These are phyloP conservation scores for Lophura nycthemera DNA, from an alignment of 2,113 vertebrate genomes.

Conservation along the genomic window DNA sequence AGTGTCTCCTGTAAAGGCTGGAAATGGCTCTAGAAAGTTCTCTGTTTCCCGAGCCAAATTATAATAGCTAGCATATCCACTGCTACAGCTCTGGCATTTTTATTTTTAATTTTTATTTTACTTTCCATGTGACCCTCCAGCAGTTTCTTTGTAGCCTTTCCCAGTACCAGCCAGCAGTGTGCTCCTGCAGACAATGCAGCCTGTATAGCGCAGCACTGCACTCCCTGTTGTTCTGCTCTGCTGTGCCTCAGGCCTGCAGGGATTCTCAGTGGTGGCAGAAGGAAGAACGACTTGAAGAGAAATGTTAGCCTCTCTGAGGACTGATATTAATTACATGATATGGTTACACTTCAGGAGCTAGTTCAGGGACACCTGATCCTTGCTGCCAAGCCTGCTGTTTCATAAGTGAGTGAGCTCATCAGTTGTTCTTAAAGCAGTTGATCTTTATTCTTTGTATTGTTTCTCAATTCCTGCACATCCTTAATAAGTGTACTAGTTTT, in stretches of 20 bases:
- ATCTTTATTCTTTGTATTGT: conserved; percentile 18
- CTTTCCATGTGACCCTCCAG: not conserved
- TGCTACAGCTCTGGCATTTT: not conserved
- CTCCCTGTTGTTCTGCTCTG: not conserved
- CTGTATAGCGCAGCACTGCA: not conserved
- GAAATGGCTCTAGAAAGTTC: conserved; percentile 29
- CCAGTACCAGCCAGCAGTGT: not conserved
- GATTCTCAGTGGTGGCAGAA: not conserved
- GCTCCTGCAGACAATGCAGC: not conserved
- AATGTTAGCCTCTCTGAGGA: not conserved
- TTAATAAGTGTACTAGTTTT: not conserved
- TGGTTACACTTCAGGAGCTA: conserved; percentile 4
- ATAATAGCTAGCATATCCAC: conserved; percentile 9
- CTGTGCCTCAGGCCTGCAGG: not conserved
- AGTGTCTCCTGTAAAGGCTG: not conserved
- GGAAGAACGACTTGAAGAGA: not conserved
- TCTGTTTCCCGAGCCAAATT: conserved; percentile 28
- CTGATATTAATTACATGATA: conserved; percentile 44
- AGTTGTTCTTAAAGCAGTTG: conserved; percentile 25
- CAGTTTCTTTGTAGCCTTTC: conserved; percentile 4
- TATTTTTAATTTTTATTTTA: not conserved
- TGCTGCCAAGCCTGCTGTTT: conserved; percentile 28
- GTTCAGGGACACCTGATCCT: conserved; percentile 39
- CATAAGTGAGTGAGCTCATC: conserved; percentile 25
- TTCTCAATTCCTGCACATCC: not conserved